A percentile compares a stretch with the other conserved stretches of the same genome.
phyloP scores from a whole-genome alignment of 2,797 vertebrate species.

The Limnodromus scolopaceus region DNA sequence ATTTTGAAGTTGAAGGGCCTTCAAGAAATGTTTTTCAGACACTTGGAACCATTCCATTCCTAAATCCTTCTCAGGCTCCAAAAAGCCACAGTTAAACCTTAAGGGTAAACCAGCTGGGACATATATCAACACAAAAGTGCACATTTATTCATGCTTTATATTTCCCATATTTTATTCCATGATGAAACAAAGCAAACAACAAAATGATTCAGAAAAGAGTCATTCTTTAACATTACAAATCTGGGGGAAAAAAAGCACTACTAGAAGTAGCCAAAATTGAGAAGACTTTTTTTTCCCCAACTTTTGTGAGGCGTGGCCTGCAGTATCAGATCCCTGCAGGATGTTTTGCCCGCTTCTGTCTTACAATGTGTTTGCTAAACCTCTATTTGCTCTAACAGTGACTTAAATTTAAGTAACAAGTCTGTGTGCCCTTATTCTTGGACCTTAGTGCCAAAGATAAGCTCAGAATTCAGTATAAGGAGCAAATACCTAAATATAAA shows the following conservation, averaged over 20 bases:
- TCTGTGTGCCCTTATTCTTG: background rate
- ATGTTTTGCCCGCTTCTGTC: background rate
- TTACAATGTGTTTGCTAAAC: background rate
- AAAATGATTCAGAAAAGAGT: background rate
- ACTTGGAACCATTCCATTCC: conserved; percentile 14
- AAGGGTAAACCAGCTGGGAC: conserved; percentile 18
- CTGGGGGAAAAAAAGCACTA: background rate
- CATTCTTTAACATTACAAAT: background rate
- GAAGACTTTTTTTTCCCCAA: background rate
- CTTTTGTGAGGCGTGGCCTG: background rate
- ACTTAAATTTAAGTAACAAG: background rate
- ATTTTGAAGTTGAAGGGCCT: conserved; percentile 22
- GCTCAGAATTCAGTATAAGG: background rate
- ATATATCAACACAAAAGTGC: background rate
- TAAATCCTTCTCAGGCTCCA: conserved; percentile 39
- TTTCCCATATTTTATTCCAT: background rate
- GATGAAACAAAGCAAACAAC: conserved; percentile 1
- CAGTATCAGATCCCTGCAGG: background rate
- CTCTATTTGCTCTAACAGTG: background rate
- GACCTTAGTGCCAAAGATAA: background rate
- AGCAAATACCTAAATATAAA: background rate
- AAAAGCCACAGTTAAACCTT: conserved; percentile 26
- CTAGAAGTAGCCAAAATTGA: background rate
- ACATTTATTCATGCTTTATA: background rate
- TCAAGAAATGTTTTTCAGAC: conserved; percentile 26